These are phyloP conservation scores for Tipula unca DNA, from an alignment of 2,888 invertebrate genomes.

Conservation along the genomic window DNA sequence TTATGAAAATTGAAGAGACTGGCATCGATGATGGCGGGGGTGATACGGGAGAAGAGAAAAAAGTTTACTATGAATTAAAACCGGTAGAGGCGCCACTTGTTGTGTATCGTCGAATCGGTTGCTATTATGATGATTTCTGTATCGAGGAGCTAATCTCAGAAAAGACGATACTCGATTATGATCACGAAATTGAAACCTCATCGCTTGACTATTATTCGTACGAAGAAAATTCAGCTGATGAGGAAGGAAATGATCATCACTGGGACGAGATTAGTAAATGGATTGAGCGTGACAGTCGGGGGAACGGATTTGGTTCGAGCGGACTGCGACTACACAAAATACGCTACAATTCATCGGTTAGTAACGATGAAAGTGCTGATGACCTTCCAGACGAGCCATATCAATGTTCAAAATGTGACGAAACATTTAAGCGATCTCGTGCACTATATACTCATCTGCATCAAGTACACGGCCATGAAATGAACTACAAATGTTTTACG, in stretches of 20 bases:
- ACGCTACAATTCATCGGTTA: neutral
- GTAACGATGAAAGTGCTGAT: neutral
- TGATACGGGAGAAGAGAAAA: neutral
- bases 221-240: neutral
- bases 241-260: neutral
- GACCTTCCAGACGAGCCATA: neutral
- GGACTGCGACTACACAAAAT: neutral
- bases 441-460: neutral
- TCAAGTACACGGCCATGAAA: neutral
- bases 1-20: neutral
- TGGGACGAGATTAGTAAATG: neutral
- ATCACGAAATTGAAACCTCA: constrained; percentile 17
- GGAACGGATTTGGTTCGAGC: neutral
- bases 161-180: constrained; percentile 9
- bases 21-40: neutral
- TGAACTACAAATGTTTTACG: neutral
- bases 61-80: constrained; percentile 16
- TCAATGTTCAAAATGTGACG: constrained; percentile 16
- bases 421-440: neutral
- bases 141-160: neutral
- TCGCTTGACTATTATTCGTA: neutral
- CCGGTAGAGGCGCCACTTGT: constrained; percentile 16
- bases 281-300: neutral
- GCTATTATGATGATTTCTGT: constrained; percentile 8
- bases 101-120: neutral